Conservation (phyloP, 1,140 invertebrate genomes). For the Tetragnatha versicolor region DNA sequence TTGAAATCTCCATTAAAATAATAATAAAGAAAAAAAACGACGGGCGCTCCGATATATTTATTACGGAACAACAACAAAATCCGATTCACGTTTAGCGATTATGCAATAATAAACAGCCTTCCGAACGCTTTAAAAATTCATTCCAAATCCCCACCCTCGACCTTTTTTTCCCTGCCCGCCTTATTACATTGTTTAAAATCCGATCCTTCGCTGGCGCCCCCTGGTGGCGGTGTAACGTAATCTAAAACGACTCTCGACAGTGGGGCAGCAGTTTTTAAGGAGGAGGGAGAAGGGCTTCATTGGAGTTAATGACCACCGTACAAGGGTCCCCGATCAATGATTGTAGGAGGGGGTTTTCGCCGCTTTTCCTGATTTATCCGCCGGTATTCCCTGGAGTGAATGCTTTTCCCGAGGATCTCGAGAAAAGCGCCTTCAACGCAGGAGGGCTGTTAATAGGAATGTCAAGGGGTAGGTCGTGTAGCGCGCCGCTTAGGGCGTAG, state of each 20-base stretch:
- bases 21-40: too few relatives aligned
- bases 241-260: constrained; percentile 39
- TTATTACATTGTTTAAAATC: constrained; percentile 43
- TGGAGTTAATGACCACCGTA: constrained; percentile 50
- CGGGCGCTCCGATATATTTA: too few relatives aligned
- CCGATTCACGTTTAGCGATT: background rate
- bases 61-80: too few relatives aligned
- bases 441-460: constrained; percentile 52
- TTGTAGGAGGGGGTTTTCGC: constrained; percentile 34
- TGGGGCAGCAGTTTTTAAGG: constrained; percentile 24
- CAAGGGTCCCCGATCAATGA: constrained; percentile 49
- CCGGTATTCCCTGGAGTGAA: constrained; percentile 47
- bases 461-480: constrained; percentile 26
- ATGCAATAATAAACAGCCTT: background rate
- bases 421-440: constrained; percentile 43
- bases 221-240: constrained; percentile 12
- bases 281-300: constrained; percentile 11
- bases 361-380: constrained; percentile 51
- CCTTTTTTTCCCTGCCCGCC: too few relatives aligned
- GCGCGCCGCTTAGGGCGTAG: constrained; percentile 2
- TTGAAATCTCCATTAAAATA: too few relatives aligned
- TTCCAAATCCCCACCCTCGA: constrained; percentile 5
- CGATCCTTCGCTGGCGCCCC: background rate
- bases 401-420: constrained; percentile 39
- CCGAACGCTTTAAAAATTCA: constrained; percentile 37